Evolutionary conservation across 2,888 invertebrate species (phyloP), one percentile per base, ranked within the genome.

Genomic region (Drosophila maculinotata): DNA sequence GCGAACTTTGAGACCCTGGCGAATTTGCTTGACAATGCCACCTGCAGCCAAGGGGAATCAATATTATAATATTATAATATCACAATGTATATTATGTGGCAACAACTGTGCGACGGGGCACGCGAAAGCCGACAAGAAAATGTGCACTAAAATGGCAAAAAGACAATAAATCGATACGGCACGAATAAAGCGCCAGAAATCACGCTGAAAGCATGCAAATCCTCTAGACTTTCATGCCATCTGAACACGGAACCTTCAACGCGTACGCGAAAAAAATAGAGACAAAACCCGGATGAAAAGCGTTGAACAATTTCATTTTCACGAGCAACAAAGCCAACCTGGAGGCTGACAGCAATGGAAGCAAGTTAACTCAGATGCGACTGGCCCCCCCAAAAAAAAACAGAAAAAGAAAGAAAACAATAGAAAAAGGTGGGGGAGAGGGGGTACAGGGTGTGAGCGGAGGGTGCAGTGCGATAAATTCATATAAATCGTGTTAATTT

Each of bases 401-500:
- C n/a, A n/a, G n/a, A n/a, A n/a, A n/a, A n/a, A 56, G 15, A 45
- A 42, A 44, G 20, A 31, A 58, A 17, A 45, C 38, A 47, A 48
- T 49, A 30, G 42, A 31, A 33, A 49, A 1, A 5, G n/a, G 14
- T 6, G 5, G 26, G 20, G 30, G 26, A 23, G 15, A 9, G 31
- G 1, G 31, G 31, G 3, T 15, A 36, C 9, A 1, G 1, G 35
- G 12, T 42, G 12, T 41, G 15, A 15, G 28, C 31, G 10, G 54
- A 10, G 15, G 25, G n/a, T 54, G 57, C 51, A 38, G 54, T 42
- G 76, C 69, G 77, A 89, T 89, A 89, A 89, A 89, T 84, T 88
- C 81, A 80, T 81, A 89, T 88, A 88, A 89, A 88, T 88, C 86
- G 87, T 79, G 87, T 88, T 89, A 89, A 89, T 89, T 89, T 88